Evolutionary conservation across 2,888 invertebrate species (phyloP), one percentile per base, ranked within the genome.

Genomic region (Ormyrus rosae): DNA sequence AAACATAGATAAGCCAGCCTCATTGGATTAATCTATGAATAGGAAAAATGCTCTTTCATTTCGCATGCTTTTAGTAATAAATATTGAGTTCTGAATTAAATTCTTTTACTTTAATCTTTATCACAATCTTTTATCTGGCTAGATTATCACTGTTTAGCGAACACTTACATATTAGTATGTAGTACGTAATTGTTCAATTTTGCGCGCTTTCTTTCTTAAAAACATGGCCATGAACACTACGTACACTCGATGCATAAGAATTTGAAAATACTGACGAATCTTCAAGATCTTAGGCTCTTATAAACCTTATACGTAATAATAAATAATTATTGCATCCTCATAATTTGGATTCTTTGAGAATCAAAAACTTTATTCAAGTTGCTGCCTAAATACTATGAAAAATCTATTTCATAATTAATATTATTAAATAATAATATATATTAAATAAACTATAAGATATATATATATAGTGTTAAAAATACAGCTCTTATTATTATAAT

Each of bases 1-100:
- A 82, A 82, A 82, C 80, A 80, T 82, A 80, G 82, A 82, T 82
- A 82, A 82, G 48, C 82, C 80, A 82, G 82, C 82, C 82, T 77
- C 34, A 76, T 78, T 48, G 34, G 34, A 60, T 79, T 72, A 80
- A 1, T 70, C n/a, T 70, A 70, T 50, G 73, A 67, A 60, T 55
- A 78, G 61, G 61, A 82, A 69, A 77, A 63, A 7, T 60, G 46
- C 11, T 68, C 13, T 53, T 64, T 69, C 13, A 11, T 74, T 79
- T 9, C 48, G 13, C 56, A 69, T 77, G 51, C 74, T 74, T 73
- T 64, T 68, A 11, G 48, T 45, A 13, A 67, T 61, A 53, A 64
- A 10, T 11, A 45, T 69, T 46, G 11, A 65, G 45, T 70, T 81
- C 46, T 67, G 51, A 70, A 70, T 74, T 68, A 60, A 50, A 53